Evolutionary conservation across 2,888 invertebrate species (phyloP).

Genomic region (Drosophila austrosaltans): DNA sequence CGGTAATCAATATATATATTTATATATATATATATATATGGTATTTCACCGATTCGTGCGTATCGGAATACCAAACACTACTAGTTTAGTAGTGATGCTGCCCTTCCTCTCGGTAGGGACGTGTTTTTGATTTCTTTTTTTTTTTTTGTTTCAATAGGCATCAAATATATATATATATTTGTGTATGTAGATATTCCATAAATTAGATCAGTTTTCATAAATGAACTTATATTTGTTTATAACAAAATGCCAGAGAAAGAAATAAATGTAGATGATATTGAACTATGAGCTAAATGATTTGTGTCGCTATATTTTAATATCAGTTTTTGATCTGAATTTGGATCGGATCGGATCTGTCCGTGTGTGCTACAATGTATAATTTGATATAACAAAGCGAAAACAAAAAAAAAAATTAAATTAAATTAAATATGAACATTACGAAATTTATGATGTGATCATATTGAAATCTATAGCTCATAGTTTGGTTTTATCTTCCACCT

Average conservation of each 20-base stretch:
- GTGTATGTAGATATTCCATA: constrained; percentile 45
- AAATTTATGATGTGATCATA: constrained; percentile 2
- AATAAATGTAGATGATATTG: constrained; percentile 34
- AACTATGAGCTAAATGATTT: constrained; percentile 34
- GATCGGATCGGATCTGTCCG: constrained; percentile 3
- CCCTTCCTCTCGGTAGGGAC: background rate
- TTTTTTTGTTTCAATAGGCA: background rate
- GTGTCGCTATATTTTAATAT: constrained; percentile 3
- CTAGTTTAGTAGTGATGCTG: background rate
- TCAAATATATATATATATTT: constrained; percentile 5
- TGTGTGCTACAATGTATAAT: constrained; percentile 8
- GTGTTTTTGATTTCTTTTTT: background rate
- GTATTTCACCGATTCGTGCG: background rate
- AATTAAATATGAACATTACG: background rate
- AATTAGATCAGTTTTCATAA: constrained; percentile 47
- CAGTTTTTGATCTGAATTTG: constrained; percentile 10
- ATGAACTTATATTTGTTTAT: constrained; percentile 38
- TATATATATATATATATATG: background rate
- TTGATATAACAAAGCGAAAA: background rate
- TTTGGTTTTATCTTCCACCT: constrained; percentile 23
- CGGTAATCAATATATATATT: background rate
- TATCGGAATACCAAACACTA: too few species aligned
- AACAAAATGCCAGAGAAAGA: constrained; percentile 43
- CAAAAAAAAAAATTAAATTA: background rate
- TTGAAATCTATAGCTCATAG: constrained; percentile 9